These are phyloP conservation scores for Arbacia lixula DNA, from an alignment of 53 echinoderm and acorn worm species.

Conservation along the genomic window DNA sequence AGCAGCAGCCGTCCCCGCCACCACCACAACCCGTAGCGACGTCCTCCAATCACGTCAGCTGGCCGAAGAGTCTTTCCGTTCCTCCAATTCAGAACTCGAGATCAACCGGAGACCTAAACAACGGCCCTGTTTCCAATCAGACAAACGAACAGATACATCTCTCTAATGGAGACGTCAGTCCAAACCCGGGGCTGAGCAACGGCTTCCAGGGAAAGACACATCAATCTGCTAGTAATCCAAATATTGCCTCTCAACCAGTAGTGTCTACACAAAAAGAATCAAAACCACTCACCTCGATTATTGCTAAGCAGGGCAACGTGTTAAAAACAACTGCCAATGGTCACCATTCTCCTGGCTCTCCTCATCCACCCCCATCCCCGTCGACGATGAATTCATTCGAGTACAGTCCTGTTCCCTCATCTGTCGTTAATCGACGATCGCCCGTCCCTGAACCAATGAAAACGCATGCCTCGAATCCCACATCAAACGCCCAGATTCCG, in stretches of 20 bases:
- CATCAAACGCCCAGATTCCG: background rate
- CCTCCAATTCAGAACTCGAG: background rate
- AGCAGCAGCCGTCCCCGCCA: background rate
- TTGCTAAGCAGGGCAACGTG: too few species aligned
- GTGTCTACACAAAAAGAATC: background rate
- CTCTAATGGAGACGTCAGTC: background rate
- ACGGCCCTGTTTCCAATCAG: background rate
- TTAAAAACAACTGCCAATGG: too few species aligned
- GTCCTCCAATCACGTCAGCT: slow-evolving; percentile 7
- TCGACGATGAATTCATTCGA: slow-evolving; percentile 3
- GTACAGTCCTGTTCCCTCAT: slow-evolving; percentile 21
- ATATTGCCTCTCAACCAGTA: slow-evolving; percentile 13
- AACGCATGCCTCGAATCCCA: background rate
- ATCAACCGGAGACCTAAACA: slow-evolving; percentile 33
- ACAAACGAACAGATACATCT: background rate
- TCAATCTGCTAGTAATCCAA: slow-evolving; percentile 36
- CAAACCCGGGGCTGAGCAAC: background rate
- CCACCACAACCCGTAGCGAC: background rate
- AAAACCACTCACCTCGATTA: slow-evolving; percentile 1
- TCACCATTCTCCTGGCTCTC: background rate
- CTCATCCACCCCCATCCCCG: slow-evolving; percentile 1
- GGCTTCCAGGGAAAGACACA: slow-evolving; percentile 16
- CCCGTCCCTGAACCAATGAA: slow-evolving; percentile 19
- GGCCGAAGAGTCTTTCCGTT: slow-evolving; percentile 1
- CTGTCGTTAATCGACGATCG: slow-evolving; percentile 33